These are phyloP conservation scores for Acronicta leporina DNA, from an alignment of 2,888 invertebrate species.

Conservation along the genomic window DNA sequence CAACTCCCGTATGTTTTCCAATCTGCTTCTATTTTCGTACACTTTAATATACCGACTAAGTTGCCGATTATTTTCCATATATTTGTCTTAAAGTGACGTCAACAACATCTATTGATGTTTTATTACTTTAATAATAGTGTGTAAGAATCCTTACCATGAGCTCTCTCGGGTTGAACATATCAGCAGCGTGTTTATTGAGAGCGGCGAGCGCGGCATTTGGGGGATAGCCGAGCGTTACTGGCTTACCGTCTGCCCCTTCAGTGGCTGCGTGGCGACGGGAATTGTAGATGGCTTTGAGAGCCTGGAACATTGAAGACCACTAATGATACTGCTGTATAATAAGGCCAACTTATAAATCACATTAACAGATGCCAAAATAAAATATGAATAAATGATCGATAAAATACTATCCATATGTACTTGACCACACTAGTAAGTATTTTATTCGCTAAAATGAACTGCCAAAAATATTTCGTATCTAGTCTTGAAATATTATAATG, in stretches of 20 bases:
- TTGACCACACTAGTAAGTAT: no score
- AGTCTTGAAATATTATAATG: no score
- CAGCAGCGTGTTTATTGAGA: constrained; percentile 97
- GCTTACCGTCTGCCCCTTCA: constrained; percentile 84
- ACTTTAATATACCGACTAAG: no score
- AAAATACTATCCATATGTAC: no score
- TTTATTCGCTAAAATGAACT: no score
- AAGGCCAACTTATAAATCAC: no score
- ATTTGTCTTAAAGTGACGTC: no score
- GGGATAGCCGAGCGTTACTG: constrained; percentile 93
- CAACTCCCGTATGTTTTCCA: no score
- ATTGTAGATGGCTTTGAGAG: constrained; percentile 90
- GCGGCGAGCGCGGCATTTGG: constrained; percentile 99
- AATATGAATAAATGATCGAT: neutral
- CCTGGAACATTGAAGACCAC: constrained; percentile 69
- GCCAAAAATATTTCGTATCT: no score
- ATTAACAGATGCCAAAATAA: neutral
- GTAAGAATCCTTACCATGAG: constrained; percentile 91
- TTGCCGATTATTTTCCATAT: no score
- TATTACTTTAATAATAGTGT: neutral
- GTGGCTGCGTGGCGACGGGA: constrained; percentile 89
- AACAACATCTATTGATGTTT: no score
- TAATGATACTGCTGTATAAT: neutral
- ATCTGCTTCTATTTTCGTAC: no score
- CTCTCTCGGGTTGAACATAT: constrained; percentile 96